Base-by-base conservation (phyloP, 2,888 invertebrate genomes). In the Pedicia rivosa region DNA sequence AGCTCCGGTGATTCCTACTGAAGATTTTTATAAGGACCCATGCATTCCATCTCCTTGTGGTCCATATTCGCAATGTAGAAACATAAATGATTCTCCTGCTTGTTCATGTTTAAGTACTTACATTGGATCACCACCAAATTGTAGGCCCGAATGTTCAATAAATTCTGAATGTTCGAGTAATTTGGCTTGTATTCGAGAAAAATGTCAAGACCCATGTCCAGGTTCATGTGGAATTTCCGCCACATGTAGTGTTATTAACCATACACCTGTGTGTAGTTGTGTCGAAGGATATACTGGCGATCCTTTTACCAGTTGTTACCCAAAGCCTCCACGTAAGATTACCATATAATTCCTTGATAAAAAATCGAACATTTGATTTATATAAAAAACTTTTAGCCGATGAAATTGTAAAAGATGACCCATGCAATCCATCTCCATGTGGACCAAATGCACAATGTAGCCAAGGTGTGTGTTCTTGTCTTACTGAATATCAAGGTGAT, bases 161-260 rank as follows among this genome's bases (percentile, higher is more conserved):
- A 79, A 78, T 52, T 65, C 78, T 0, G 84, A 84, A 48, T 87
- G 87, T 54, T 58, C 74, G 6, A 75, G 74, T 49, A 73, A 76
- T 51, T 64, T 70, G 47, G 81, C 84, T 27, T 87, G 87, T 50
- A 75, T 84, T 31, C 71, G 74, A 46, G 73, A 78, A 50, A 78
- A 70, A 54, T 84, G 84, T 54, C 64, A 60, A 44, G 81, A 84
- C 56, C 83, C 83, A n/a, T 86, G 84, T 48, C 78, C 78, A 7
- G 82, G 82, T 9, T 78, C 78, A 5, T 86, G 80, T 49, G 78
- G 80, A 31, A 49, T 71, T 40, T 65, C 69, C 48, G 68, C 79
- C 38, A 63, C 66, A 45, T 73, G 78, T 50, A 55, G 55, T 27
- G 77, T 82, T 5, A 68, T 74, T 42, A 78, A 75, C 51, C 81